Conservation (phyloP, 2,113 vertebrate species). For the Pterophyllum scalare region DNA sequence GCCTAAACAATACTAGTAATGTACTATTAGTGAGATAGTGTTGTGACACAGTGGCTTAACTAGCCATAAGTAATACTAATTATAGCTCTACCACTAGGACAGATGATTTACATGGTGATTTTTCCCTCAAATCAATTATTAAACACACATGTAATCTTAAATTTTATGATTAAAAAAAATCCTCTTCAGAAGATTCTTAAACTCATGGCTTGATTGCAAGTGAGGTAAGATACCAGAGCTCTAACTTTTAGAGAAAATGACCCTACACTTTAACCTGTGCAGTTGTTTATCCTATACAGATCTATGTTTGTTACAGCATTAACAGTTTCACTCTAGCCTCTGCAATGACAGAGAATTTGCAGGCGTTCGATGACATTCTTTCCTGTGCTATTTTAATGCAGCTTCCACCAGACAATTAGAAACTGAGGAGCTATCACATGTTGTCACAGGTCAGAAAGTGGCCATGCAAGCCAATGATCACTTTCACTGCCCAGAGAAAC, state of each 20-base stretch:
- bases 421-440: background rate
- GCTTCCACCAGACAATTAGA: background rate
- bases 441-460: conserved; percentile 31
- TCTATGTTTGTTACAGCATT: background rate
- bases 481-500: conserved; percentile 16
- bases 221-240: background rate
- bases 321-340: background rate
- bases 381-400: background rate
- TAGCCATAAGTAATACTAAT: background rate
- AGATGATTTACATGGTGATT: background rate
- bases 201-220: background rate
- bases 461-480: conserved; percentile 6
- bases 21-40: background rate
- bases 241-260: background rate
- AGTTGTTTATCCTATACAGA: background rate
- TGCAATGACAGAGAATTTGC: background rate
- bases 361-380: background rate
- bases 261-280: background rate
- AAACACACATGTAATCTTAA: background rate
- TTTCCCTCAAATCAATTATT: background rate
- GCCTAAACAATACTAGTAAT: background rate
- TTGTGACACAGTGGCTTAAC: background rate
- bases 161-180: background rate
- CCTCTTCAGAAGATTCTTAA: background rate
- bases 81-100: background rate